Evolutionary conservation across 2,113 vertebrate genomes (phyloP), one percentile per base, ranked within the genome.

Genomic region (Etheostoma spectabile): DNA sequence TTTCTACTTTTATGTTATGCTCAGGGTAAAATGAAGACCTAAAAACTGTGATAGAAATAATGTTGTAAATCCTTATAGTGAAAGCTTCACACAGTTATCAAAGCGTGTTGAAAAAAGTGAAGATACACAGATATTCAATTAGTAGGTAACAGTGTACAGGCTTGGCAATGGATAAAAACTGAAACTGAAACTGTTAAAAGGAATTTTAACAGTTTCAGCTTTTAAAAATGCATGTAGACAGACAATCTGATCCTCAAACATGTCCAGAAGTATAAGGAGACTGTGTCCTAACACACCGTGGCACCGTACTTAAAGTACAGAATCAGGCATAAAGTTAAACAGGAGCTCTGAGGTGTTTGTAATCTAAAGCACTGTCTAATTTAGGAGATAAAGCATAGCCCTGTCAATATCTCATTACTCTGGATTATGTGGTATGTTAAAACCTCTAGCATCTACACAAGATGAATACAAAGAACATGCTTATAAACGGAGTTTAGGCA

Each of bases 201-300:
- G 3, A 21, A 61, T 22, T 61, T 60, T 24, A 21, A 52, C 14
- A 6, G 2, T 15, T 15, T 38, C 6, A 51, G 33, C 45, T 49
- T 62, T 8, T 62, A 52, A 69, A 61, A 55, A 33, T 22, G 24
- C 56, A 56, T 53, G 56, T 8, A 56, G 27, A 61, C 14, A 1
- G 22, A 62, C 21, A 59, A 76, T 64, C n/a, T 45, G 8, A 83
- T 61, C 16, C 59, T 8, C 22, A 67, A 66, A 42, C 38, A 75
- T 66, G 83, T 35, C 35, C 27, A 38, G 21, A 14, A 66, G 16
- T 49, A 27, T 49, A 27, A 30, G 15, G 56, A 42, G 30, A 12
- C 42, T 24, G 48, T 57, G 22, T 65, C 55, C 30, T 15, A 42
- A 71, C 74, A 85, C 38, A 42, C 74, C 74, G 66, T 85, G 70